Percentiles rank a stretch among this genome's conserved stretches.
Evolutionary conservation across 2,797 vertebrate genomes (phyloP).

Genomic region (Lithobates sylvaticus): DNA sequence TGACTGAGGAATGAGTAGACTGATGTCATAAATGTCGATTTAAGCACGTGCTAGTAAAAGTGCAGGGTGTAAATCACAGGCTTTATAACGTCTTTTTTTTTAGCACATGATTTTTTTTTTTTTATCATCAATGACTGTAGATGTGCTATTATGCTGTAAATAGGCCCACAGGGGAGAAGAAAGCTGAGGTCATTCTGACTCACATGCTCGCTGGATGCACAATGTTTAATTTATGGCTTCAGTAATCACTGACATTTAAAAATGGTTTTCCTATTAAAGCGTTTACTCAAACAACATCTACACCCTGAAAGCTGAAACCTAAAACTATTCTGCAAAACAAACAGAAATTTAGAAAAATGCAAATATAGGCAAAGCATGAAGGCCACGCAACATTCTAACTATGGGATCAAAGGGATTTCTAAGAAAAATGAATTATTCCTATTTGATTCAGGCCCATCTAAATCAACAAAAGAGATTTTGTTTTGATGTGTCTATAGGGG

Average conservation of each 20-base stretch:
- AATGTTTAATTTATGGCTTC: background rate
- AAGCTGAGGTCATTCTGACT: slow-evolving; percentile 8
- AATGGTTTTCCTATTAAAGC: background rate
- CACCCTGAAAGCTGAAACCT: background rate
- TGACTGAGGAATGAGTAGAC: background rate
- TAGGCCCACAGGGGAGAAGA: background rate
- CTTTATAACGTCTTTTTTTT: background rate
- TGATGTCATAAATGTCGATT: background rate
- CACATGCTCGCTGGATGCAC: background rate
- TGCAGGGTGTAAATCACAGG: background rate
- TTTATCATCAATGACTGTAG: background rate
- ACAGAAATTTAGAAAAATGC: background rate
- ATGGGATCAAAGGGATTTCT: background rate
- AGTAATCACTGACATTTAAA: background rate
- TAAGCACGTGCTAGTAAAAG: background rate
- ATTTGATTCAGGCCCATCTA: background rate
- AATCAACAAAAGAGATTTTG: no score
- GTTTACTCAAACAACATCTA: background rate
- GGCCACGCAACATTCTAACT: background rate
- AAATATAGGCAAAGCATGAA: background rate
- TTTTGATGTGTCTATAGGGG: no score
- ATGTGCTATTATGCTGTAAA: background rate
- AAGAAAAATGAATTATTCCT: background rate
- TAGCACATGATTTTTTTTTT: background rate
- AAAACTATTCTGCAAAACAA: background rate